Base-by-base conservation (phyloP, 2,888 invertebrate genomes). In the Arrhopalites spinosus region DNA sequence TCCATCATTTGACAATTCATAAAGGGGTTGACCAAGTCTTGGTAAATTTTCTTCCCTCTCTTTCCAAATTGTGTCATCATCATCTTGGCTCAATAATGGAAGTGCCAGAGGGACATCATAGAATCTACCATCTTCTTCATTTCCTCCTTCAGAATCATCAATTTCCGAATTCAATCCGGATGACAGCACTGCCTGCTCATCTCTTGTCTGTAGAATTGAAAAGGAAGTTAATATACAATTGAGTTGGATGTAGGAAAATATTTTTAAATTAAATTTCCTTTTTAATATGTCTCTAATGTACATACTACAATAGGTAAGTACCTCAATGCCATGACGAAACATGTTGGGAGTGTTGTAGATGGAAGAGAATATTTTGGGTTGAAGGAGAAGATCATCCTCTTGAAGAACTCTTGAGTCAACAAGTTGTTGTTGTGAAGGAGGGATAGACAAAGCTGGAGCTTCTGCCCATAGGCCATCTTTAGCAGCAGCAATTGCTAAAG, bases 311-410 rank as follows among this genome's bases (percentile, higher is more conserved):
- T 36, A 36, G n/a, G 3, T 36, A 36, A 20, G 2, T 76, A 81
- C 83, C 81, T 87, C 87, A 84, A 85, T 85, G 15, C 87, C 87
- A 7, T 84, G 84, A 53, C 87, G 83, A 81, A 88, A 87, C 20
- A 84, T 83, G 73, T 87, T 86, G 0, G 87, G 87, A 5, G 87
- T 87, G 81, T 88, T 88, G 83, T 88, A 88, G 25, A 84, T 78
- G 15, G 85, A 82, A 15, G 84, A 85, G 83, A 88, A 88, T 27
- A 81, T 81, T 61, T 78, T 79, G n/a, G 82, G 81, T 56, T 79
- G 70, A 15, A 81, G 30, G 25, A 68, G 3, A 30, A 27, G 47
- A 11, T 56, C 66, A 27, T 43, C 47, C 2, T 56, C 56, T 20
- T 74, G 68, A 8, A 25, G 64, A 30, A 20, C 20, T 25, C 25